Evolutionary conservation across 1,140 invertebrate species (phyloP).

Genomic region (Lycorma delicatula): DNA sequence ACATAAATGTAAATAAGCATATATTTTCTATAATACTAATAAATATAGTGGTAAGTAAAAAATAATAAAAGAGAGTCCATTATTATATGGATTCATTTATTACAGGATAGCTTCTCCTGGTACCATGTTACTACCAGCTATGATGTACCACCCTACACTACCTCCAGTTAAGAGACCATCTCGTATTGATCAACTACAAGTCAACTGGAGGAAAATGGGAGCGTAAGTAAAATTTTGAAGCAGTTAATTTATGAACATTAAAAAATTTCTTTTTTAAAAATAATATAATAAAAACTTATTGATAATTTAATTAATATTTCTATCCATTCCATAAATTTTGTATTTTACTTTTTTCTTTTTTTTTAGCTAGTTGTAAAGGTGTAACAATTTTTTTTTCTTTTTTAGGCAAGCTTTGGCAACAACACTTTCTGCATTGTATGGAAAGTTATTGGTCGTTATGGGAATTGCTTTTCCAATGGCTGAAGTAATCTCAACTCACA

Average conservation of each 20-base stretch:
- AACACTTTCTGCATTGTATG: constrained; percentile 83
- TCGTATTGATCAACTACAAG: constrained; percentile 40
- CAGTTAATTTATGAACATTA: too few relatives aligned
- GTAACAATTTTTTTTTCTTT: too few relatives aligned
- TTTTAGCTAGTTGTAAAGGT: too few relatives aligned
- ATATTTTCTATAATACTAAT: too few relatives aligned
- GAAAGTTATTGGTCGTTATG: constrained; percentile 89
- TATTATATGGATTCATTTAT: too few relatives aligned
- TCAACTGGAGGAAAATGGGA: constrained; percentile 42
- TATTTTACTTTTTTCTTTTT: too few relatives aligned
- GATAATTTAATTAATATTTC: too few relatives aligned
- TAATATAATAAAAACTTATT: too few relatives aligned
- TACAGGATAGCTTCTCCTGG: constrained; percentile 23
- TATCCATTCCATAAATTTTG: too few relatives aligned
- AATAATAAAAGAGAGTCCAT: too few relatives aligned
- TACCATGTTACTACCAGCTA: constrained; percentile 22
- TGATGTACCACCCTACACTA: constrained; percentile 23
- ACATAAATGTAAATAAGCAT: too few relatives aligned
- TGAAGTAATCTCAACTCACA: constrained; percentile 84
- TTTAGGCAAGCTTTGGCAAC: constrained; percentile 71
- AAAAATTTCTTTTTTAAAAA: constrained; percentile 17
- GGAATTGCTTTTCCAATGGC: constrained; percentile 90
- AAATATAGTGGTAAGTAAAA: too few relatives aligned
- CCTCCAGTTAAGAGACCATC: constrained; percentile 37
- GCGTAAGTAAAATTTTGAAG: constrained; percentile 39